Percentiles rank a stretch among this genome's conserved stretches.
These are phyloP conservation scores for Numenius arquata DNA, from an alignment of 2,113 vertebrate species.

Conservation along the genomic window DNA sequence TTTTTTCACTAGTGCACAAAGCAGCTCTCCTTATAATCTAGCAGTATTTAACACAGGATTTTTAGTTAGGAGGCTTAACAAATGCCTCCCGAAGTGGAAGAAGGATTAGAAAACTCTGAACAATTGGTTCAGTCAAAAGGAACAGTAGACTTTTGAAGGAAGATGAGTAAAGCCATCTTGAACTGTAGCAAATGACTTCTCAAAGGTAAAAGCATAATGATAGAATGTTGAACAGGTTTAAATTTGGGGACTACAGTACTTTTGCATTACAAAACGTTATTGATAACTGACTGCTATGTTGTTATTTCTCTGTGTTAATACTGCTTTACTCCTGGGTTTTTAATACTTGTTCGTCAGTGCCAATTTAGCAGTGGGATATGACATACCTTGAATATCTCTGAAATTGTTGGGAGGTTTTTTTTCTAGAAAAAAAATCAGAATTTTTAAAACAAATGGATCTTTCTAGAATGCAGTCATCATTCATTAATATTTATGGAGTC, in stretches of 20 bases:
- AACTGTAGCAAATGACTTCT: neutral
- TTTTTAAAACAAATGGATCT: neutral
- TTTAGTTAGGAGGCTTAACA: neutral
- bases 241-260: neutral
- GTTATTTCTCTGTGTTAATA: neutral
- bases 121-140: neutral
- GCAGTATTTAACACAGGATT: neutral
- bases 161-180: neutral
- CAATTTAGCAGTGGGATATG: neutral
- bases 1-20: neutral
- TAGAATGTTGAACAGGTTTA: neutral
- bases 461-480: neutral
- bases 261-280: neutral
- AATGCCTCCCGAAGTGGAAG: neutral
- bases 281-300: neutral
- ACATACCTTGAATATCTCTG: neutral
- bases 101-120: neutral
- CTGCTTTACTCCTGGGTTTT: neutral
- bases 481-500: neutral
- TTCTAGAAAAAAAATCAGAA: neutral
- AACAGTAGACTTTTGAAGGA: neutral
- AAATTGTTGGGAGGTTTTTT: neutral
- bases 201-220: neutral
- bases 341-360: neutral
- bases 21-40: neutral